Conservation (phyloP, 64 coral and sea anemone genomes). For the Hydrozoanthus tunicans region DNA sequence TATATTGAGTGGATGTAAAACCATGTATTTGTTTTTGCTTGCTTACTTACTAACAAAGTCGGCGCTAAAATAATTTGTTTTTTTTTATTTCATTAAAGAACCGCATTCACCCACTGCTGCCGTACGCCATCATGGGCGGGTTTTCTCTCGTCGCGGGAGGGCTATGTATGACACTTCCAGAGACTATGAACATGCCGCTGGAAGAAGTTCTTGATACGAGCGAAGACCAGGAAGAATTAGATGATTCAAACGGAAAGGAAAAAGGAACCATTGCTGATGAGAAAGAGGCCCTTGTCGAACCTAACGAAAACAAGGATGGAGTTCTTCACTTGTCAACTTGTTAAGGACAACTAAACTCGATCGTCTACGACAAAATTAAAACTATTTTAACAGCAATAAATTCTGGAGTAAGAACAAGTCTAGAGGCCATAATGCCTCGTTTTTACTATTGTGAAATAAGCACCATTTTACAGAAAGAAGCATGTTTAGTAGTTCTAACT, state of each 20-base stretch:
- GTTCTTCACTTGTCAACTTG: background rate
- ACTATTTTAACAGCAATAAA: too few species aligned
- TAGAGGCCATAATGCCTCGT: too few species aligned
- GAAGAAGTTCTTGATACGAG: background rate
- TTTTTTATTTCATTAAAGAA: background rate
- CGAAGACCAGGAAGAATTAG: background rate
- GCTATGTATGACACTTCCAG: constrained; percentile 16
- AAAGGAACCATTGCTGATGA: background rate
- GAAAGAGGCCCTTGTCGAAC: background rate
- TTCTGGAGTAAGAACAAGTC: too few species aligned
- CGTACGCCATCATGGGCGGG: constrained; percentile 17
- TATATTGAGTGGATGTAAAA: background rate
- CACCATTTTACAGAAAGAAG: too few species aligned
- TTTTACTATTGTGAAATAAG: too few species aligned
- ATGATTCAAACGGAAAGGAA: background rate
- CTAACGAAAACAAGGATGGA: background rate
- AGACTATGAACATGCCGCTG: constrained; percentile 36
- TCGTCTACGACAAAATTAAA: too few species aligned
- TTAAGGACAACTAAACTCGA: background rate
- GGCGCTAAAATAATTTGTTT: background rate
- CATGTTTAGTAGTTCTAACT: too few species aligned
- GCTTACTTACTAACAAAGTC: background rate
- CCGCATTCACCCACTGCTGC: constrained; percentile 9
- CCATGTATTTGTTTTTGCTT: background rate
- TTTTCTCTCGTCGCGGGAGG: background rate